A percentile compares a stretch with the other conserved stretches of the same genome.
These are phyloP conservation scores for Drosophila ambigua DNA, from an alignment of 1,140 invertebrate species.

Conservation along the genomic window DNA sequence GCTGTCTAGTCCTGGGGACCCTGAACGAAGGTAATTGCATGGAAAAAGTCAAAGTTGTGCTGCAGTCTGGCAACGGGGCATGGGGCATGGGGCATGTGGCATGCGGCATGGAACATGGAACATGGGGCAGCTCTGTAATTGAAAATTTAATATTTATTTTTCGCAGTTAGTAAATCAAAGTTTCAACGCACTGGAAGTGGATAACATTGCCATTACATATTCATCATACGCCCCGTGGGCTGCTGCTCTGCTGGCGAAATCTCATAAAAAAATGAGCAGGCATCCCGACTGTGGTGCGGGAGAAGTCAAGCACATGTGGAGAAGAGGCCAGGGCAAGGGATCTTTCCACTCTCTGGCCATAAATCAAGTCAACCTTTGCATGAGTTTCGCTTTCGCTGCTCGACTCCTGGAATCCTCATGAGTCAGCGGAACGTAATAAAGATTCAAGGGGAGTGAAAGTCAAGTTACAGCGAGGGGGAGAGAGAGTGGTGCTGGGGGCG, in stretches of 20 bases:
- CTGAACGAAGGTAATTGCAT: conserved; percentile 71
- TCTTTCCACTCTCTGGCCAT: conserved; percentile 38
- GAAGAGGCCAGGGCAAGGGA: conserved; percentile 18
- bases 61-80: neutral
- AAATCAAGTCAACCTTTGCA: conserved; percentile 80
- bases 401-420: conserved; percentile 23
- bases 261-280: conserved; percentile 38
- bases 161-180: conserved; percentile 82
- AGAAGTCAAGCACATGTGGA: conserved; percentile 46
- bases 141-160: conserved; percentile 83
- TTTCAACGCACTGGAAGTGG: conserved; percentile 73
- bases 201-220: conserved; percentile 75
- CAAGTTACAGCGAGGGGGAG: neutral
- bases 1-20: conserved; percentile 33
- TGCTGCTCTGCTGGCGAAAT: neutral
- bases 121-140: conserved; percentile 54
- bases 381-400: conserved; percentile 63
- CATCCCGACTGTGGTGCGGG: conserved; percentile 1
- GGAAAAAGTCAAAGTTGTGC: conserved; percentile 67
- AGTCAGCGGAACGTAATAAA: conserved; percentile 80
- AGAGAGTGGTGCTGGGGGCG: neutral
- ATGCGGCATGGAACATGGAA: conserved; percentile 2
- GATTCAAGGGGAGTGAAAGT: conserved; percentile 26
- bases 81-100: neutral
- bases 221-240: conserved; percentile 71